Conservation (phyloP, 2,113 vertebrate species). For the Crocuta crocuta region DNA sequence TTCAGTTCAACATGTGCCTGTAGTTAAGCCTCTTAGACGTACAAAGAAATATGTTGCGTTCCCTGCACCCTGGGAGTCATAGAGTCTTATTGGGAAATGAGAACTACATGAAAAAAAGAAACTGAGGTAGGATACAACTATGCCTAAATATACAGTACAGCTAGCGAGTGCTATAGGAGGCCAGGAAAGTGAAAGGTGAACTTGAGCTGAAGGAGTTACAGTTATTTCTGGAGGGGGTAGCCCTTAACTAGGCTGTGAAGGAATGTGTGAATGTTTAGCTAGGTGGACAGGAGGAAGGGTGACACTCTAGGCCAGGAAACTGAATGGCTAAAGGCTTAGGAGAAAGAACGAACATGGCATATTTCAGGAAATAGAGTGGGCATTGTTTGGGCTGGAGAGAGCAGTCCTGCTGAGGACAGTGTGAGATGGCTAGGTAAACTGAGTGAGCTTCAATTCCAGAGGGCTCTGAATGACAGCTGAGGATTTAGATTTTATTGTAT, state of each 20-base stretch:
- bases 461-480: conserved; percentile 1
- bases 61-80: not conserved
- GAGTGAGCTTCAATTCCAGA: not conserved
- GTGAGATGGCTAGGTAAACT: conserved; percentile 13
- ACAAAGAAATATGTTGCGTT: not conserved
- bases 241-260: not conserved
- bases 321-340: not conserved
- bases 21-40: not conserved
- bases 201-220: not conserved
- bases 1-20: not conserved
- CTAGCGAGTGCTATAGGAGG: not conserved
- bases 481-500: conserved; percentile 39
- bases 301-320: not conserved
- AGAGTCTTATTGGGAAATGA: conserved; percentile 26
- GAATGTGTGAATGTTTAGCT: not conserved
- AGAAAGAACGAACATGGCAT: not conserved
- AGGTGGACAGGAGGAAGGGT: not conserved
- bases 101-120: not conserved
- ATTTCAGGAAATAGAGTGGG: not conserved
- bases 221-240: conserved; percentile 1
- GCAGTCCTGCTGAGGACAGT: not conserved
- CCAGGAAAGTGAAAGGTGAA: conserved; percentile 5
- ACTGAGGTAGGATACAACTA: not conserved
- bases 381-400: not conserved
- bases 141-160: not conserved